Conservation (phyloP, 2,113 vertebrate genomes). For the Neolamprologus ventralis region DNA sequence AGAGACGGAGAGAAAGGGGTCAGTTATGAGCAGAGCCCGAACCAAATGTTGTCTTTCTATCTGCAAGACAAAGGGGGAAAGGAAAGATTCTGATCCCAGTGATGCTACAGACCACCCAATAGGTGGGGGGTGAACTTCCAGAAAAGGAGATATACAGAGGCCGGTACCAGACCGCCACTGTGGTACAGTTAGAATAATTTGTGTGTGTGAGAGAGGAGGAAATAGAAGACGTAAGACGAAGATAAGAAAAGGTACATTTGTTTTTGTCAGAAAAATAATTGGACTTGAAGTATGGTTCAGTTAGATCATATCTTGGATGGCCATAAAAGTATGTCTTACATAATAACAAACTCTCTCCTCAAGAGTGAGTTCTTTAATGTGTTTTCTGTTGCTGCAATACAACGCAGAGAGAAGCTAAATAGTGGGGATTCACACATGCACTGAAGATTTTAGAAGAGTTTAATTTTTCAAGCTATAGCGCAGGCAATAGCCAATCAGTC, state of each 20-base stretch:
- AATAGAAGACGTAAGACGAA: neutral
- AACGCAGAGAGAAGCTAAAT: neutral
- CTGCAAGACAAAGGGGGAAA: neutral
- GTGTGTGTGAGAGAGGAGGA: neutral
- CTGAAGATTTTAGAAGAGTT: neutral
- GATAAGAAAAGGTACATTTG: neutral
- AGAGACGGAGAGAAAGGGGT: neutral
- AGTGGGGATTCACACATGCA: neutral
- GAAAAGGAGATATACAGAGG: neutral
- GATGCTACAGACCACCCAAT: constrained; percentile 27
- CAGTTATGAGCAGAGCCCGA: neutral
- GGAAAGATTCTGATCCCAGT: neutral
- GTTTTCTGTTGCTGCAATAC: neutral
- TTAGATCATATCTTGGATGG: neutral
- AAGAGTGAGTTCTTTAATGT: neutral
- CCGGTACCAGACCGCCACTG: neutral
- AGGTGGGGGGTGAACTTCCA: neutral
- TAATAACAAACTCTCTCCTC: neutral
- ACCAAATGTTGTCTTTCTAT: neutral
- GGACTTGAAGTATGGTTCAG: neutral
- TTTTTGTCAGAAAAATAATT: neutral
- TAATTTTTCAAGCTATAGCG: neutral
- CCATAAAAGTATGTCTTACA: neutral
- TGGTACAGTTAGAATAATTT: neutral
- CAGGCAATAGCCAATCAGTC: neutral